phyloP scores from a whole-genome alignment of 2,888 invertebrate species.

The Xanthorhoe spadicearia region DNA sequence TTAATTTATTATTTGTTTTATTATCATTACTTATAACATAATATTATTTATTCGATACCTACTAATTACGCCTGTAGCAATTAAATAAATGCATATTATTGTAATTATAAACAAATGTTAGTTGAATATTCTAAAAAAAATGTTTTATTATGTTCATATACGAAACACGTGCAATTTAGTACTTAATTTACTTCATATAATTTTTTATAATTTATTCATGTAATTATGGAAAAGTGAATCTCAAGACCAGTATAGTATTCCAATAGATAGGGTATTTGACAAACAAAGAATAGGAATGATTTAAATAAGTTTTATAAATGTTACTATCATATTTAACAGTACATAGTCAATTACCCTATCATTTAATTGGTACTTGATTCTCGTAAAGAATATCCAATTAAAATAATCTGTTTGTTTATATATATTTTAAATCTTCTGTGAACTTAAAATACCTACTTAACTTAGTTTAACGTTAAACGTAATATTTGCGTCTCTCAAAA shows the following conservation, averaged over 20 bases:
- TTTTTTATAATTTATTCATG: neutral
- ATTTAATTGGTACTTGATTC: neutral
- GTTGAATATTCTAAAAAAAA: neutral
- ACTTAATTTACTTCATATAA: neutral
- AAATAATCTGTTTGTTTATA: neutral
- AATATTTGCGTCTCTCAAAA: conserved; percentile 13
- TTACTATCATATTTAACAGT: neutral
- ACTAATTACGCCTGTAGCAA: neutral
- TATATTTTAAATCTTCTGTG: neutral
- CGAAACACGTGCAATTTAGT: neutral
- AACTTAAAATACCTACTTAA: too few species aligned
- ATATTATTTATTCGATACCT: conserved; percentile 20
- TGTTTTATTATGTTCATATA: neutral
- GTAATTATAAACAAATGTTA: neutral
- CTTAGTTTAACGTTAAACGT: neutral
- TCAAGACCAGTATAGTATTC: neutral
- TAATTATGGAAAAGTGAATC: neutral
- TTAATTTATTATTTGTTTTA: neutral
- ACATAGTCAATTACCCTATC: neutral
- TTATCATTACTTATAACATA: neutral
- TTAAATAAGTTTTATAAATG: too few species aligned
- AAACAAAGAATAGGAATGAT: too few species aligned
- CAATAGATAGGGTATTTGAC: neutral
- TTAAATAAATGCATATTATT: neutral
- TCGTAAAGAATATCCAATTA: neutral